Evolutionary conservation across 2,797 vertebrate species (phyloP).

Genomic region (Neosilurus mollespiculum): DNA sequence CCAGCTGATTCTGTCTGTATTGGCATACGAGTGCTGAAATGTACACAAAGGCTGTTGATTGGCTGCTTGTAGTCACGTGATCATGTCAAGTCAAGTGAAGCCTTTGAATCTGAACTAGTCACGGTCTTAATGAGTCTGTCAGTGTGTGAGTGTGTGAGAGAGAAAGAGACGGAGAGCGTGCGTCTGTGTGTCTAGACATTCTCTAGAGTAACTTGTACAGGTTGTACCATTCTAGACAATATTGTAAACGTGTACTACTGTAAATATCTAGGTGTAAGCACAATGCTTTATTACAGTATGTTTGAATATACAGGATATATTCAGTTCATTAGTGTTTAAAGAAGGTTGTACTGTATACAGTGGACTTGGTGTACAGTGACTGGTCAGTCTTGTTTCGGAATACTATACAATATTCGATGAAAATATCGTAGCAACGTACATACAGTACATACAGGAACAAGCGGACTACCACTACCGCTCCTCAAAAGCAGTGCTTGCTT

Average conservation of each 20-base stretch:
- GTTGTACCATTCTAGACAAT: conserved; percentile 32
- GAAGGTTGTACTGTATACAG: conserved; percentile 22
- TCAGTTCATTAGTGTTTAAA: background rate
- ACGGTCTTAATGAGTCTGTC: conserved; percentile 4
- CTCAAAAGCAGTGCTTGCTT: background rate
- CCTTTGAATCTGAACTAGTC: conserved; percentile 14
- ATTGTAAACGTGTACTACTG: conserved; percentile 38
- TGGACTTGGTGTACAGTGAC: conserved; percentile 44
- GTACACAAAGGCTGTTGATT: background rate
- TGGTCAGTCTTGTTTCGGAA: conserved; percentile 21
- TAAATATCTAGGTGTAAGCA: conserved; percentile 35
- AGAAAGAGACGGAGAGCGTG: background rate
- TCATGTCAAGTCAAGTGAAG: conserved; percentile 10
- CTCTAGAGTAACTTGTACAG: conserved; percentile 24
- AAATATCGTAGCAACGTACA: background rate
- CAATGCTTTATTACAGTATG: conserved; percentile 39
- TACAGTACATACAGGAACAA: background rate
- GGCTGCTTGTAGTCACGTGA: conserved; percentile 16
- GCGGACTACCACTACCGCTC: background rate
- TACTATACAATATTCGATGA: background rate
- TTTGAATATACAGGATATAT: conserved; percentile 22
- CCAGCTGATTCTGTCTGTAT: background rate
- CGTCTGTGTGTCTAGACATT: background rate
- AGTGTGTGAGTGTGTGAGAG: conserved; percentile 1
- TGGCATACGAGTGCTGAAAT: background rate